Percentiles rank a stretch among this genome's conserved stretches.
phyloP scores from a whole-genome alignment of 2,888 invertebrate species.

The Hypsopygia costalis region DNA sequence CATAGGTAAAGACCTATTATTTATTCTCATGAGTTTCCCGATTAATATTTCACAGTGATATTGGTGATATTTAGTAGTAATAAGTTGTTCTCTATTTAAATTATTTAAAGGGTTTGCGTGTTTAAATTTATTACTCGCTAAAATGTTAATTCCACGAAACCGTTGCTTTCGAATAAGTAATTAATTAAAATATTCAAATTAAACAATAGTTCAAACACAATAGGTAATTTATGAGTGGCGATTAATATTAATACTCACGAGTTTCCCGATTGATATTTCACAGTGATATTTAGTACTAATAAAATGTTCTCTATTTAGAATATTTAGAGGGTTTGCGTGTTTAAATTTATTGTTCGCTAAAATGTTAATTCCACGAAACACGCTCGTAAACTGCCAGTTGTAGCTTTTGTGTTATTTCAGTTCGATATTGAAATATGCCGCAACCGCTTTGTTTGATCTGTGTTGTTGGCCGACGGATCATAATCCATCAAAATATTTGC shows the following conservation, averaged over 20 bases:
- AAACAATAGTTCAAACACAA: too few species aligned
- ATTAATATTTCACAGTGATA: not conserved
- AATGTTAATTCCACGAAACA: slow-evolving; percentile 64
- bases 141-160: slow-evolving; percentile 64
- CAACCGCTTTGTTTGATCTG: slow-evolving; percentile 43
- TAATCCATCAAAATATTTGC: slow-evolving; percentile 22
- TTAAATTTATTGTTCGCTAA: slow-evolving; percentile 53
- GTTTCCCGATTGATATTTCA: not conserved
- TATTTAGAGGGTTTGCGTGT: slow-evolving; percentile 47
- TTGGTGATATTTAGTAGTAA: slow-evolving; percentile 26
- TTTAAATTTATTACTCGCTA: slow-evolving; percentile 50
- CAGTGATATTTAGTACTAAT: slow-evolving; percentile 24
- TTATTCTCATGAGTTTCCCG: too few species aligned
- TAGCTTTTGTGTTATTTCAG: slow-evolving; percentile 49
- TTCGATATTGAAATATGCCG: slow-evolving; percentile 48
- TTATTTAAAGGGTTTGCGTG: slow-evolving; percentile 47
- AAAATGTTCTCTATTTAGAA: slow-evolving; percentile 29
- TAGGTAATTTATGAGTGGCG: too few species aligned
- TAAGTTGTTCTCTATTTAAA: slow-evolving; percentile 31
- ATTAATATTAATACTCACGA: too few species aligned
- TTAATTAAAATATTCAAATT: too few species aligned
- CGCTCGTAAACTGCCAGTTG: slow-evolving; percentile 53
- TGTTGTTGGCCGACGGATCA: slow-evolving; percentile 29
- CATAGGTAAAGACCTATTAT: too few species aligned
- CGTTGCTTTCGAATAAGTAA: too few species aligned